A percentile compares a stretch with the other conserved stretches of the same genome.
Conservation (phyloP, 1,140 invertebrate species). For the Neoseiulus cucumeris region DNA sequence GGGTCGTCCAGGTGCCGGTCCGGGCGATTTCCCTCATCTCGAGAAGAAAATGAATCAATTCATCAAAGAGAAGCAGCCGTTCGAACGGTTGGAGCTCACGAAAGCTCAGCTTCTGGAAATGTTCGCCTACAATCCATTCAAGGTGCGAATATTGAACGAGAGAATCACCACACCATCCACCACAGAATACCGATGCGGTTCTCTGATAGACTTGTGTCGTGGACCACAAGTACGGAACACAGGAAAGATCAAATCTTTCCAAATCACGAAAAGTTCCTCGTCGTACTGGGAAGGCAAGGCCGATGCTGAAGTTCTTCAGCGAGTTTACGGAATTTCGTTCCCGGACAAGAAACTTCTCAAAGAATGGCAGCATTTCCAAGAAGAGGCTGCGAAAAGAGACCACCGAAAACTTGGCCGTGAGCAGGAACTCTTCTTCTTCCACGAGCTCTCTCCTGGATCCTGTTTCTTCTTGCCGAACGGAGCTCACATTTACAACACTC, state of each 20-base stretch:
- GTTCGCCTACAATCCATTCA: constrained; percentile 93
- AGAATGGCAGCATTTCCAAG: constrained; percentile 92
- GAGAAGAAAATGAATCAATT: constrained; percentile 68
- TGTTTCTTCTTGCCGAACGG: constrained; percentile 95
- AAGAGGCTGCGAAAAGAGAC: constrained; percentile 93
- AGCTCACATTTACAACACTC: constrained; percentile 86
- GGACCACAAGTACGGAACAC: constrained; percentile 94
- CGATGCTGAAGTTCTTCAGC: constrained; percentile 77
- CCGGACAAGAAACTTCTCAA: constrained; percentile 89
- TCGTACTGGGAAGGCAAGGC: constrained; percentile 96
- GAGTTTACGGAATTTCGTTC: constrained; percentile 95
- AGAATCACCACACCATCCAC: constrained; percentile 83
- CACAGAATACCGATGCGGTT: constrained; percentile 74
- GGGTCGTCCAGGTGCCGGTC: constrained; percentile 38
- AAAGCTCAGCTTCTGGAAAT: constrained; percentile 90
- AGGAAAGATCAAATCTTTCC: constrained; percentile 83
- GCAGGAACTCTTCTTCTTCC: constrained; percentile 97
- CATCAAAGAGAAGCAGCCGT: constrained; percentile 82
- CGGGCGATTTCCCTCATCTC: constrained; percentile 60
- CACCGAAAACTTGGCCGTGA: constrained; percentile 90
- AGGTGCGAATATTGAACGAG: constrained; percentile 87
- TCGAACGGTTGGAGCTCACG: constrained; percentile 84
- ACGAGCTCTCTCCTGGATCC: constrained; percentile 89
- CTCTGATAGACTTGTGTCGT: constrained; percentile 87
- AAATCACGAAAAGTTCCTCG: constrained; percentile 81